Evolutionary conservation across 30 jellyfish, hydroid and myxozoan species (phyloP).

Genomic region (Pseudorhiza aurosa): DNA sequence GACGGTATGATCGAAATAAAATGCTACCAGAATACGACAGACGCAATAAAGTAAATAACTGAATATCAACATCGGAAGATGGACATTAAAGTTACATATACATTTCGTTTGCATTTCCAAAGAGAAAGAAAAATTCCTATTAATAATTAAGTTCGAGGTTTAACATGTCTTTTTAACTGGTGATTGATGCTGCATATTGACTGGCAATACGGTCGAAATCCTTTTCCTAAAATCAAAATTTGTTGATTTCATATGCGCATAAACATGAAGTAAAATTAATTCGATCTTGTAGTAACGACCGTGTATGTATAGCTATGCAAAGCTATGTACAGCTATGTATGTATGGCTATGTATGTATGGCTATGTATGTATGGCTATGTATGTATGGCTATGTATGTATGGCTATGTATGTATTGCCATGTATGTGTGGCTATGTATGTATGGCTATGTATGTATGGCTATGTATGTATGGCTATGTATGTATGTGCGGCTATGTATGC

Average conservation of each 20-base stretch:
- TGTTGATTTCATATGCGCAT: background rate
- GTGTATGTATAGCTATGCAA: background rate
- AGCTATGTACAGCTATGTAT: background rate
- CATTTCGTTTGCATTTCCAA: too few species aligned
- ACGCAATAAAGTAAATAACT: too few species aligned
- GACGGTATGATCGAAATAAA: too few species aligned
- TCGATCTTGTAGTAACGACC: background rate
- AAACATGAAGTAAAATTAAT: background rate
- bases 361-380: background rate
- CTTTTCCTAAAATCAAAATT: conserved; percentile 43
- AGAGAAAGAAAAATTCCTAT: too few species aligned
- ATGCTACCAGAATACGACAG: too few species aligned
- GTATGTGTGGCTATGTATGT: background rate
- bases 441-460: background rate
- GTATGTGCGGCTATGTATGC: background rate
- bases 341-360: background rate
- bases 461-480: background rate
- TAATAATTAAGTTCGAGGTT: too few species aligned
- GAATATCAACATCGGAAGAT: too few species aligned
- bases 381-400: background rate
- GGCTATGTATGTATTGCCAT: background rate
- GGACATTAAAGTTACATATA: too few species aligned
- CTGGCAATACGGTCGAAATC: conserved; percentile 74
- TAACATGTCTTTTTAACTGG: conserved; percentile 23
- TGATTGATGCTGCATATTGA: conserved; percentile 53